Evolutionary conservation across 2,888 invertebrate species (phyloP).

Genomic region (Lepidochitona cinerea): DNA sequence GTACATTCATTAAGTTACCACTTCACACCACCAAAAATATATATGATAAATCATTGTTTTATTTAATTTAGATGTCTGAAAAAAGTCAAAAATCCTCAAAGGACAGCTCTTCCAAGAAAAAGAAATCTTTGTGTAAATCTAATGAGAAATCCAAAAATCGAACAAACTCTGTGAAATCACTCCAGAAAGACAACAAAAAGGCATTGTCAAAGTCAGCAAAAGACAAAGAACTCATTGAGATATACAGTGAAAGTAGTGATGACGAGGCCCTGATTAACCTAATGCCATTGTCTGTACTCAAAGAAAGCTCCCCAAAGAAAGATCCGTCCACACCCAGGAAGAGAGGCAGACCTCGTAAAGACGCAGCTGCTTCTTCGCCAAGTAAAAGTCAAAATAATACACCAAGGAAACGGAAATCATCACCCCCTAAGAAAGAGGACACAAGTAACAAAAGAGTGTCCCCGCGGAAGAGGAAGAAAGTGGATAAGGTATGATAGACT

Average conservation of each 20-base stretch:
- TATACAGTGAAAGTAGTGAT: conserved; percentile 1
- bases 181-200: conserved; percentile 37
- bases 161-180: conserved; percentile 15
- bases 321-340: neutral
- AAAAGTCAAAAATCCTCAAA: conserved; percentile 44
- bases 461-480: neutral
- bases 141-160: conserved; percentile 14
- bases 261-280: neutral
- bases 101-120: conserved; percentile 35
- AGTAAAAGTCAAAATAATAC: neutral
- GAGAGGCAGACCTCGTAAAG: neutral
- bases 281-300: neutral
- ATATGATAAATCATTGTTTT: neutral
- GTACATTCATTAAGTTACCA: neutral
- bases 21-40: neutral
- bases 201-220: neutral
- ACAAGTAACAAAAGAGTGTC: conserved; percentile 16
- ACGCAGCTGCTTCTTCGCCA: neutral
- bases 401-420: conserved; percentile 16
- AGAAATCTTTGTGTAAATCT: conserved; percentile 23
- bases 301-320: neutral
- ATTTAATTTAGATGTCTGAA: conserved; percentile 47
- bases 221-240: neutral
- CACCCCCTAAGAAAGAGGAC: conserved; percentile 16
- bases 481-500: too few species aligned